phyloP scores from a whole-genome alignment of 2,797 vertebrate genomes.

The Galagoides demidoff region DNA sequence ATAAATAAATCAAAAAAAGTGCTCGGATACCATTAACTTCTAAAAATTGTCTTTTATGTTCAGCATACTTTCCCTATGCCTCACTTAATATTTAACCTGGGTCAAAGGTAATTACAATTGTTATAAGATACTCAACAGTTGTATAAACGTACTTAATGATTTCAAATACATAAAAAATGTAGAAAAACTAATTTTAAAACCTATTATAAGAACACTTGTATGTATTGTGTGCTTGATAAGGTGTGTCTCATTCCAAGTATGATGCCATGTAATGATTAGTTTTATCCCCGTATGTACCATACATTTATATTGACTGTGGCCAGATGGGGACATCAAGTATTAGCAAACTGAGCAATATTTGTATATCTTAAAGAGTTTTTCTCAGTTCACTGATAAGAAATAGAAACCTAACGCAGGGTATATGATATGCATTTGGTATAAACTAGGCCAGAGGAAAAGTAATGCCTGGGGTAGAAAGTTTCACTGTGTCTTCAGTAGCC shows the following conservation, averaged over 20 bases:
- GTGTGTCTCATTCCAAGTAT: not conserved
- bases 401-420: not conserved
- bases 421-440: not conserved
- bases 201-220: not conserved
- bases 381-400: not conserved
- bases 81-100: not conserved
- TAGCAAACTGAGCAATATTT: not conserved
- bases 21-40: not conserved
- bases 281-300: not conserved
- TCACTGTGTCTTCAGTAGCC: not conserved
- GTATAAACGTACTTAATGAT: not conserved
- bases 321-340: not conserved
- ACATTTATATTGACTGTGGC: not conserved
- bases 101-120: not conserved
- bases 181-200: not conserved
- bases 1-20: not conserved
- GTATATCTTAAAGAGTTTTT: not conserved
- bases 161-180: not conserved
- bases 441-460: not conserved
- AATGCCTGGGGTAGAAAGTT: not conserved
- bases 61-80: not conserved
- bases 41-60: not conserved
- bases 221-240: not conserved
- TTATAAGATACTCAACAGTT: not conserved
- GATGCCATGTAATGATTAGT: not conserved